Base-by-base conservation (phyloP, 2,797 vertebrate genomes). In the Neosilurus hyrtlii region DNA sequence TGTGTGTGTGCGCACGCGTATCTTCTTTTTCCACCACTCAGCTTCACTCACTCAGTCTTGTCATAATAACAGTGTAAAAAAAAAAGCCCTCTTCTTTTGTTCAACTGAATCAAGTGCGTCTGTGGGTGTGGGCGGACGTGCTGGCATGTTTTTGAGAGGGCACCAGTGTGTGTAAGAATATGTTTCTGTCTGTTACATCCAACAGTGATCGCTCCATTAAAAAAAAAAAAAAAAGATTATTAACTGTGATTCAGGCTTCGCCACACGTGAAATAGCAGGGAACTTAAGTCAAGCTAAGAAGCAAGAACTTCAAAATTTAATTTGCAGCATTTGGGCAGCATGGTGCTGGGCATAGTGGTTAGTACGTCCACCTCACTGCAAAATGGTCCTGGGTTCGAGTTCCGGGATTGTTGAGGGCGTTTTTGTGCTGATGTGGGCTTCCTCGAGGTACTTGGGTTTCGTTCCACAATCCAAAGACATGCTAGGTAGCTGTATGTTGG, bases 31-130 rank as follows among this genome's bases (percentile, higher is more conserved):
- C 11, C 52, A 57, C 52, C 18, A 0, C 26, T 74, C 16, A 35
- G 72, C 52, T 73, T 73, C 16, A 73, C 71, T 73, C 24, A 3
- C 24, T 73, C 71, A 56, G 14, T 37, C 26, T 57, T 59, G 72
- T 57, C 30, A 37, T 14, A 22, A 57, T 20, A 75, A 22, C 54
- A 37, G 26, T 12, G 30, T 5, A 43, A 43, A 43, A 43, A 43
- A 57, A 57, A 67, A 73, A 57, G 57, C 10, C 10, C 54, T 75
- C 54, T 2, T 30, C 51, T 26, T 56, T 56, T 73, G 71, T 56
- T 73, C 16, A 18, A 68, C 18, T 8, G 18, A 35, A 68, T 68
- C 66, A 49, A 22, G 7, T 30, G 8, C 11, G 52, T 30, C 8
- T 74, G 26, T 54, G 51, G 15, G 51, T 73, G 71, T 73, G 9